Base-by-base conservation (phyloP, 2,797 vertebrate genomes). In the Odontamblyopus lacepedii region DNA sequence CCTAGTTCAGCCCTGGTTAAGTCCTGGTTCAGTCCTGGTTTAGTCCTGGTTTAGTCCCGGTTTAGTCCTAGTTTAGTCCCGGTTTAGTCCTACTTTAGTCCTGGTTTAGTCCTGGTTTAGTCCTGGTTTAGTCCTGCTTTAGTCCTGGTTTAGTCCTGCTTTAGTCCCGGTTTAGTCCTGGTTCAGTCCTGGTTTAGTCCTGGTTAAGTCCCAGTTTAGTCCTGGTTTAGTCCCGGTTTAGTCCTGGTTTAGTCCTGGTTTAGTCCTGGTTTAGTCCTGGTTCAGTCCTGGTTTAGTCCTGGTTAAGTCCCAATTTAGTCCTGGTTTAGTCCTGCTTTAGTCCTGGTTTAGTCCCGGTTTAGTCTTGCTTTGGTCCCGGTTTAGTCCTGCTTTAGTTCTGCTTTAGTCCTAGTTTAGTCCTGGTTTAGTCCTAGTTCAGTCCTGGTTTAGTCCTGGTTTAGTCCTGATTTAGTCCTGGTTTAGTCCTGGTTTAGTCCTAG, bases 121-220 rank as follows among this genome's bases (percentile, higher is more conserved):
- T 30, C 30, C 30, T 1, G 30, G 30, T 32, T 92, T 11, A 48
- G 44, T 13, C 59, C 75, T 98, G 93, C 91, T 99, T 96, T 0
- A 98, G 93, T 61, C 99, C 98, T 0, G 98, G 97, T 87, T 99
- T 97, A 95, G 97, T 98, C 79, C 98, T 96, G 30, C 99, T 97
- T 92, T 11, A 48, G 44, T 13, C 59, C 75, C 98, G 93, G 92
- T 99, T 96, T 0, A 98, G 93, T 61, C 99, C 98, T 0, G 98
- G 97, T 87, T 99, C 96, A 95, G 97, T 98, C 79, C 98, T 96
- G 19, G 51, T 55, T 19, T 19, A 53, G 51, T n/a, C 51, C 51
- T 3, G 18, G 30, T 32, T 4, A 0, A 32, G 30, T 32, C 30
- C 30, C 4, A 2, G 4, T 19, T 56, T 23, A 56, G 55, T 9